These are phyloP conservation scores for Stenichneumon culpator DNA, from an alignment of 2,888 invertebrate species.

Conservation along the genomic window DNA sequence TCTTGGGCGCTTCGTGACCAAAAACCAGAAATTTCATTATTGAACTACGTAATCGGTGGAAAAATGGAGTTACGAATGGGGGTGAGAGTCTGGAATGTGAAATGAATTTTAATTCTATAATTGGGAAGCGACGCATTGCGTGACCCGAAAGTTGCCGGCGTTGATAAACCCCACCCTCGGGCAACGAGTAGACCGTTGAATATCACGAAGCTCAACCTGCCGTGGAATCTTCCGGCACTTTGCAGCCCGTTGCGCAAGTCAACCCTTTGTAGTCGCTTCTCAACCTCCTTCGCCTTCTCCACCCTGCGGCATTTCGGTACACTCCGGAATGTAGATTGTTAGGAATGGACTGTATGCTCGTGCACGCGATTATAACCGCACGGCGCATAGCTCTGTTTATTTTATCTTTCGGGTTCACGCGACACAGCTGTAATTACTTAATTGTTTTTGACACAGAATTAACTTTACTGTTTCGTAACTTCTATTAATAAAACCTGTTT, in stretches of 20 bases:
- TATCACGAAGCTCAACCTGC: constrained; percentile 33
- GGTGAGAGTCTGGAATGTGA: too few species aligned
- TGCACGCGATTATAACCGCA: constrained; percentile 42
- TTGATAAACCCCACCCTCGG: background rate
- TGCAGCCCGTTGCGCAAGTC: constrained; percentile 22
- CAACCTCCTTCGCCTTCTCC: constrained; percentile 3
- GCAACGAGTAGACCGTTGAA: constrained; percentile 4
- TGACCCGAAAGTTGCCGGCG: background rate
- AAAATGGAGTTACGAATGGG: too few species aligned
- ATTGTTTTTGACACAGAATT: background rate
- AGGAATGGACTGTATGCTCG: constrained; percentile 37
- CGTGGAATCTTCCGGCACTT: constrained; percentile 40
- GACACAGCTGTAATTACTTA: constrained; percentile 8
- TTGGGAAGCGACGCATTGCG: constrained; percentile 7
- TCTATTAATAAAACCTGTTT: background rate
- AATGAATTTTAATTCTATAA: constrained; percentile 5
- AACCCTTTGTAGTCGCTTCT: constrained; percentile 24
- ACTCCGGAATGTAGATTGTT: constrained; percentile 52
- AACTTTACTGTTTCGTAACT: background rate
- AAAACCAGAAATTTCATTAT: too few species aligned
- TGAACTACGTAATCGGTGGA: too few species aligned
- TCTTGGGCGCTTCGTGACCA: too few species aligned
- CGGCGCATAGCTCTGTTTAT: constrained; percentile 9
- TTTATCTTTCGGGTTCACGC: background rate
- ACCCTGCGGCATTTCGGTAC: constrained; percentile 34